Percentiles rank a stretch among this genome's conserved stretches.
phyloP scores from a whole-genome alignment of 1,140 invertebrate species.

The Eumaeus atala region DNA sequence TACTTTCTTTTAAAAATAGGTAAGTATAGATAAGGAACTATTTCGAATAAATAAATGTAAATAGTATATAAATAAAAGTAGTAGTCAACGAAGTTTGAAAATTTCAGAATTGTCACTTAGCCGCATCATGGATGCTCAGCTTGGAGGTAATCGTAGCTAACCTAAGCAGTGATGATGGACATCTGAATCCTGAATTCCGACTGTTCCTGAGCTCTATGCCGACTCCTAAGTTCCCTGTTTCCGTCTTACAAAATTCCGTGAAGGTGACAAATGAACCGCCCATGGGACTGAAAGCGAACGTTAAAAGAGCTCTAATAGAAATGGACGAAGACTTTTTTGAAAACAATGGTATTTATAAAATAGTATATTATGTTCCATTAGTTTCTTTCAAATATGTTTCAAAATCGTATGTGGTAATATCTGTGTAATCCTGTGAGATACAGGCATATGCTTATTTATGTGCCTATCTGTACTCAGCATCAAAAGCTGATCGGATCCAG shows the following conservation, averaged over 20 bases:
- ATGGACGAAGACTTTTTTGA: conserved; percentile 87
- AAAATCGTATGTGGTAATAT: too few relatives aligned
- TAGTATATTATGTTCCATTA: too few relatives aligned
- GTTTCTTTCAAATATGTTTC: too few relatives aligned
- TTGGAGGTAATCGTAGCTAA: conserved; percentile 82
- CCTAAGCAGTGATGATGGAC: conserved; percentile 77
- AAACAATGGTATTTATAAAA: conserved; percentile 77
- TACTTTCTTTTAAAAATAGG: too few relatives aligned
- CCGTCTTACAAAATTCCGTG: conserved; percentile 91
- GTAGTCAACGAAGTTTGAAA: background rate
- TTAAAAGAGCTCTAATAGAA: conserved; percentile 87
- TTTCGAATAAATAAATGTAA: too few relatives aligned
- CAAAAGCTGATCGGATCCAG: too few relatives aligned
- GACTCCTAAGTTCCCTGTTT: conserved; percentile 88
- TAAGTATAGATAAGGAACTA: too few relatives aligned
- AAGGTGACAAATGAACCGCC: conserved; percentile 96
- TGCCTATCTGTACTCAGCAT: too few relatives aligned
- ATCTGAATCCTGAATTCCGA: conserved; percentile 83
- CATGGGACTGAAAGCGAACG: conserved; percentile 87
- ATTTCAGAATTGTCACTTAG: conserved; percentile 91
- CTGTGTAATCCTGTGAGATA: too few relatives aligned
- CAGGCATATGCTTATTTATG: too few relatives aligned
- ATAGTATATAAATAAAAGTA: too few relatives aligned
- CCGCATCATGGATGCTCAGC: conserved; percentile 90
- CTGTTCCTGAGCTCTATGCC: conserved; percentile 93